Evolutionary conservation across 1,140 invertebrate genomes (phyloP), one percentile per base, ranked within the genome.

Genomic region (Trachymyrmex cornetzi): DNA sequence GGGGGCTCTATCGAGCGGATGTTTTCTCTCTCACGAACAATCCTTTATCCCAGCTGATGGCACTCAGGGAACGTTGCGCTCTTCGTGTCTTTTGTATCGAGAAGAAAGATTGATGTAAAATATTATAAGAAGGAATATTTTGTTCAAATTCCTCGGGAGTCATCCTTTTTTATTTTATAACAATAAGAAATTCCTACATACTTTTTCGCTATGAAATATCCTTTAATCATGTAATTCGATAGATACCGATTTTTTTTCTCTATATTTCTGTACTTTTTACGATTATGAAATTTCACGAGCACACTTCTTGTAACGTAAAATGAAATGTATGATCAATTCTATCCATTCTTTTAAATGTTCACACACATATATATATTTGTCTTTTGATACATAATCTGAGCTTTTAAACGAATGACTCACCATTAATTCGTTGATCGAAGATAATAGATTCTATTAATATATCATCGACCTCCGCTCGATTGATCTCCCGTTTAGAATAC

Each of bases 1-100:
- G 80, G 55, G 38, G 19, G 19, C 12, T 84, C 69, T 9, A 84
- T 84, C 55, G 55, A 84, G 69, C 80, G 80, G 80, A 74, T 89
- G 74, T 55, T 72, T 79, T 66, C 57, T 59, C 57, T 48, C 66
- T 16, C 4, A 16, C 4, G n/a, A 44, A 59, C 59, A 48, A 34
- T 50, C 16, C 24, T 19, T 48, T 64, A 22, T n/a, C 5, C n/a
- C 1, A 0, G 27, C 19, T 38, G 53, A 75, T 57, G 48, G 24
- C 44, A 24, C 30, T 24, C 11, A 14, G n/a, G 3, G 0, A 77
- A 59, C 7, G 16, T 16, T 44, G 27, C 14, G 27, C 27, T 44
- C 53, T n/a, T n/a, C 16, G 12, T 30, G 1, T 14, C 22, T 75
- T 38, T 69, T 69, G 14, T 69, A 38, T 12, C 38, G 12, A 48